phyloP scores from a whole-genome alignment of 23 tunicate genomes.

The Trididemnum nubilum region DNA sequence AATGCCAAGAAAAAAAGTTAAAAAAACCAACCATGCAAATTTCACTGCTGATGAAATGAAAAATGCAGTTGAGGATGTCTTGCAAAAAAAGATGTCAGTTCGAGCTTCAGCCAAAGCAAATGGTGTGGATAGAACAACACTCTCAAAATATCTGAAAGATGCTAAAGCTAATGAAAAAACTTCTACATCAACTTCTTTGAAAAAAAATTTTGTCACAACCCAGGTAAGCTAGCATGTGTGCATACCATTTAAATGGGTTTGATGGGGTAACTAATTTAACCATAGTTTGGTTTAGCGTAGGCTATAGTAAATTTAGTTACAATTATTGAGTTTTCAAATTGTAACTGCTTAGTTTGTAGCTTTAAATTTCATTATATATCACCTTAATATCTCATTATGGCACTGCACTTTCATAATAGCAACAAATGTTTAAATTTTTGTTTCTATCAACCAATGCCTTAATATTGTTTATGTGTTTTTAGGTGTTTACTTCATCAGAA shows the following conservation, averaged over 20 bases:
- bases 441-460: not conserved
- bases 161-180: not conserved
- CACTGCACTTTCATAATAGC: not conserved
- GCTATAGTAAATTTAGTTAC: not conserved
- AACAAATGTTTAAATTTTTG: not conserved
- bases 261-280: not conserved
- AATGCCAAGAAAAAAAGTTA: not conserved
- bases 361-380: not conserved
- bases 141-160: not conserved
- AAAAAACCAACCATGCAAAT: conserved; percentile 5
- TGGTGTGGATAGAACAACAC: conserved; percentile 1
- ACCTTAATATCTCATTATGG: too few relatives aligned
- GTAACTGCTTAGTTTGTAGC: not conserved
- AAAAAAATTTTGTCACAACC: conserved; percentile 17
- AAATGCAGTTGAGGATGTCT: conserved; percentile 24
- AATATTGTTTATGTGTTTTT: not conserved
- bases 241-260: too few relatives aligned
- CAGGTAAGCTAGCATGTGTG: conserved; percentile 10
- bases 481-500: conserved; percentile 8
- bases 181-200: not conserved
- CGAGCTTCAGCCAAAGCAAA: not conserved
- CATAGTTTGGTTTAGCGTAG: too few relatives aligned
- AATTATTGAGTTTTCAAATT: not conserved
- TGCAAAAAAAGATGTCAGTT: not conserved
- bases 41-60: conserved; percentile 5